These are phyloP conservation scores for Petrosia ficiformis DNA, from an alignment of 37 sponge, comb jelly and placozoan genomes.

Conservation along the genomic window DNA sequence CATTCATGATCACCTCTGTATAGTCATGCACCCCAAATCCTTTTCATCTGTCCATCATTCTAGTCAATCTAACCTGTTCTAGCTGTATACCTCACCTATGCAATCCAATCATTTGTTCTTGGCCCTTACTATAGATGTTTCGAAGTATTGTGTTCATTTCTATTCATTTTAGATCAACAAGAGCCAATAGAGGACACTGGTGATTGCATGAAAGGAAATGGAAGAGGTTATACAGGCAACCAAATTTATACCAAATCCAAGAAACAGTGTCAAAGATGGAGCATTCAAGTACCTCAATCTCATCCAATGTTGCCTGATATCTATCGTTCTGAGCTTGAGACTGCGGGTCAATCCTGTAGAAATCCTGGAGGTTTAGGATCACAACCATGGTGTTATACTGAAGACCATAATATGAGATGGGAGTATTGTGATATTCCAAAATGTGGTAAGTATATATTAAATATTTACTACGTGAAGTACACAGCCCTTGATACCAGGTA, in stretches of 20 bases:
- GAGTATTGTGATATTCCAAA: conserved; percentile 44
- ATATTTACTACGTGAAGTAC: background rate
- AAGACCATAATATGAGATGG: conserved; percentile 23
- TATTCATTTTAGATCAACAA: background rate
- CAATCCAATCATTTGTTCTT: no score
- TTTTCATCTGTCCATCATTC: no score
- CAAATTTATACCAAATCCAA: background rate
- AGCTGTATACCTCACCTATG: no score
- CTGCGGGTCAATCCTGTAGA: conserved; percentile 18
- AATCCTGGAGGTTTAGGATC: conserved; percentile 52
- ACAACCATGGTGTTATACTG: conserved; percentile 59
- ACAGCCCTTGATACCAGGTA: no score
- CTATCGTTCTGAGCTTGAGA: conserved; percentile 1
- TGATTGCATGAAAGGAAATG: conserved; percentile 26
- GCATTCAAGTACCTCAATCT: conserved; percentile 1
- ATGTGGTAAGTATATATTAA: conserved; percentile 39
- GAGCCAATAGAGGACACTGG: background rate
- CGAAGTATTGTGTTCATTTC: background rate
- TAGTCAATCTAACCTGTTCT: no score
- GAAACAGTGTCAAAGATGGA: conserved; percentile 31
- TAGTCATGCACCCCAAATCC: no score
- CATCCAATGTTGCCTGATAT: conserved; percentile 1
- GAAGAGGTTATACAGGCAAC: conserved; percentile 15
- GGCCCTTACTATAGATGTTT: no score
- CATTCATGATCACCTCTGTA: no score